Evolutionary conservation across 1,140 invertebrate genomes (phyloP).

Genomic region (Campoletis sonorensis): DNA sequence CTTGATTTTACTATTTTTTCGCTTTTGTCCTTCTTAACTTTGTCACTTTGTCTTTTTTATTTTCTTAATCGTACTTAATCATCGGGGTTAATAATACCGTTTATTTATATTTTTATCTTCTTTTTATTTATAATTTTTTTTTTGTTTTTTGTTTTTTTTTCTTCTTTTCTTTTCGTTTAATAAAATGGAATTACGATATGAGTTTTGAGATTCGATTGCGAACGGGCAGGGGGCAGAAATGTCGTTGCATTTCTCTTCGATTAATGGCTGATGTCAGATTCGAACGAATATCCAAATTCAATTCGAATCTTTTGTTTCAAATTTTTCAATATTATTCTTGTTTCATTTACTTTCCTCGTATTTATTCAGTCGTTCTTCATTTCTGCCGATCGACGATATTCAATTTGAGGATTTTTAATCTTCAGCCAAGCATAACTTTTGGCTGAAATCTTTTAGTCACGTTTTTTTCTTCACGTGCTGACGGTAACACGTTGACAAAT

Average conservation of each 20-base stretch:
- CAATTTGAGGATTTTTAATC: too few species aligned
- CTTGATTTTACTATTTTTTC: slow-evolving; percentile 10
- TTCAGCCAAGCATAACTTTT: too few species aligned
- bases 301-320: neutral
- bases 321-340: neutral
- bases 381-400: too few species aligned
- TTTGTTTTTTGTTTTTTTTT: neutral
- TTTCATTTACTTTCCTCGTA: too few species aligned
- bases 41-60: slow-evolving; percentile 33
- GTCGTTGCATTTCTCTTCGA: neutral
- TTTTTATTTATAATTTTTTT: neutral
- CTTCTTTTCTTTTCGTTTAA: neutral
- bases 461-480: slow-evolving; percentile 18
- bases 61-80: slow-evolving; percentile 21
- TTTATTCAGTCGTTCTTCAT: too few species aligned
- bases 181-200: slow-evolving; percentile 63
- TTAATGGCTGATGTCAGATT: neutral
- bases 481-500: neutral
- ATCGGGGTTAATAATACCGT: slow-evolving; percentile 6
- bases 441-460: neutral
- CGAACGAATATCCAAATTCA: neutral
- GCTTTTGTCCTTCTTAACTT: neutral
- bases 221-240: slow-evolving; percentile 46
- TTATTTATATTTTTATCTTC: neutral
- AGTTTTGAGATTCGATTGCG: slow-evolving; percentile 52